phyloP scores from a whole-genome alignment of 2,113 vertebrate species.

The Andinoacara biseriatus region DNA sequence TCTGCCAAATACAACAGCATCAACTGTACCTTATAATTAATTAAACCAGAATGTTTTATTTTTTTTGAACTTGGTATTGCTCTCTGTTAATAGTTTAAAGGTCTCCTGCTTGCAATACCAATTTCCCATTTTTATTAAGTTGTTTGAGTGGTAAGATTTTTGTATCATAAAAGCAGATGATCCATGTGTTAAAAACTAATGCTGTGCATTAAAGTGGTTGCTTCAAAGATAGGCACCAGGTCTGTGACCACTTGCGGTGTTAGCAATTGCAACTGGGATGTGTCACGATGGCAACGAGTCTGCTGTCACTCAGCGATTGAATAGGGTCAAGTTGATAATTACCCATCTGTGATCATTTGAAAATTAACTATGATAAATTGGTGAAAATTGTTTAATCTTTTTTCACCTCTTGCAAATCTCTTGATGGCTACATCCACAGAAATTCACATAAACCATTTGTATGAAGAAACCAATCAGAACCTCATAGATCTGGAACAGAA shows the following conservation, averaged over 20 bases:
- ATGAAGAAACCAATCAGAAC: background rate
- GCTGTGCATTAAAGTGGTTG: background rate
- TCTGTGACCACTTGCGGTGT: too few relatives aligned
- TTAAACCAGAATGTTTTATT: background rate
- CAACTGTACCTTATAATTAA: background rate
- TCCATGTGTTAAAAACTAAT: background rate
- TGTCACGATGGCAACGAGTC: too few relatives aligned
- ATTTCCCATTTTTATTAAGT: background rate
- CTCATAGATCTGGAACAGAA: background rate
- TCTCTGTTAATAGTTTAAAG: background rate
- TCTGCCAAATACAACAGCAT: background rate
- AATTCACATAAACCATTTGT: too few relatives aligned
- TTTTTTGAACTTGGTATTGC: background rate
- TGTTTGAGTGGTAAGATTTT: background rate
- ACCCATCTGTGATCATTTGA: too few relatives aligned
- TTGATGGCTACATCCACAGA: too few relatives aligned
- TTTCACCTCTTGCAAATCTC: too few relatives aligned
- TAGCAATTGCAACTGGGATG: too few relatives aligned
- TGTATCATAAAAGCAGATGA: background rate
- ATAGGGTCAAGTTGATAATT: too few relatives aligned
- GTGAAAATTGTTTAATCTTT: too few relatives aligned
- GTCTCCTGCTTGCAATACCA: background rate
- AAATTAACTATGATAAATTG: too few relatives aligned
- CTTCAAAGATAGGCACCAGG: too few relatives aligned
- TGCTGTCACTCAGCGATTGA: too few relatives aligned